phyloP scores from a whole-genome alignment of 2,888 invertebrate species.

The Unio delphinus region DNA sequence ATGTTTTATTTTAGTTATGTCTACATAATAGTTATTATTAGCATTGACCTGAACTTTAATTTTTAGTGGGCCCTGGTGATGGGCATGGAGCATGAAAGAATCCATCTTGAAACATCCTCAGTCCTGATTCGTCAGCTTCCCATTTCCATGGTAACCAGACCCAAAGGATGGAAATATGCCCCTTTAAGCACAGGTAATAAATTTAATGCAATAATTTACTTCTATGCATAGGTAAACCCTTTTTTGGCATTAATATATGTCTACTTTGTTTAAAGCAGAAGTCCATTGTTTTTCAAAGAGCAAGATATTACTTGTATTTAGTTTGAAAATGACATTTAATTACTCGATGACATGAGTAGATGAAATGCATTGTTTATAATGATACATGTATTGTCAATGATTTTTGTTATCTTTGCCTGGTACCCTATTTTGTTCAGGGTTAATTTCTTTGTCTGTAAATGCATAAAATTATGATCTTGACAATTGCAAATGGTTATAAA shows the following conservation, averaged over 20 bases:
- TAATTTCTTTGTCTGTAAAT: no score
- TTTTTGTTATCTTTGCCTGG: no score
- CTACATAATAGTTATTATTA: not conserved
- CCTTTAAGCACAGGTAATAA: conserved; percentile 52
- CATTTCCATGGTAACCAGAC: conserved; percentile 56
- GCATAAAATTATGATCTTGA: no score
- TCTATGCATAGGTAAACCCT: not conserved
- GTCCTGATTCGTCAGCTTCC: conserved; percentile 69
- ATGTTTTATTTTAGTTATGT: no score
- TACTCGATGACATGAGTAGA: no score
- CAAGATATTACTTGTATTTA: not conserved
- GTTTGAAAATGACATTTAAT: not conserved
- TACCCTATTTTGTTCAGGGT: no score
- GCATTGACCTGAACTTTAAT: not conserved
- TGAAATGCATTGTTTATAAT: no score
- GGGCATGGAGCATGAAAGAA: conserved; percentile 70
- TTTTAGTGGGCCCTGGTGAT: conserved; percentile 67
- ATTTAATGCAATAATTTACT: not conserved
- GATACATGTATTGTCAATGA: no score
- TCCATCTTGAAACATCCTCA: conserved; percentile 69
- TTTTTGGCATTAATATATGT: no score
- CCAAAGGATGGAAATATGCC: conserved; percentile 63
- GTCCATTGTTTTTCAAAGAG: not conserved
- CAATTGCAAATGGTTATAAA: no score
- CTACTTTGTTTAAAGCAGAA: no score